A percentile compares a stretch with the other conserved stretches of the same genome.
Evolutionary conservation across 2,888 invertebrate species (phyloP).

Genomic region (Drosophila kuntzei): DNA sequence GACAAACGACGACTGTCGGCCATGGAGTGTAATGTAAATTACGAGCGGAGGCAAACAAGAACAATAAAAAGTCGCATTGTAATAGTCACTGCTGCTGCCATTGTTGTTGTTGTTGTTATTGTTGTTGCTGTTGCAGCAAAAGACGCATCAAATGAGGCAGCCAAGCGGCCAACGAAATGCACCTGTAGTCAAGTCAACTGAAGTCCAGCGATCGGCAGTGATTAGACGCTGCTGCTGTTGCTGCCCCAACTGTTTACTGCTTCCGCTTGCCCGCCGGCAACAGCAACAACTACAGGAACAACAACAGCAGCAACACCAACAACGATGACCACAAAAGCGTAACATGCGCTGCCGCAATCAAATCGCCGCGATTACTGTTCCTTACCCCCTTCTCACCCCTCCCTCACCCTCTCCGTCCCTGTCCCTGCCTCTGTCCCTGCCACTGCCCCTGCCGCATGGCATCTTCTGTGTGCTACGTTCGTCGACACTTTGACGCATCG

Average conservation of each 20-base stretch:
- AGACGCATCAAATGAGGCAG: slow-evolving; percentile 63
- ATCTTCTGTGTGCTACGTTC: slow-evolving; percentile 49
- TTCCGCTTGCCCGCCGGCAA: slow-evolving; percentile 61
- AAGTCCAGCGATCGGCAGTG: slow-evolving; percentile 52
- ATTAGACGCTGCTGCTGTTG: slow-evolving; percentile 44
- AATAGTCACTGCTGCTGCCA: slow-evolving; percentile 45
- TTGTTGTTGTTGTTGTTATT: slow-evolving; percentile 13
- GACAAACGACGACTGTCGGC: slow-evolving; percentile 70
- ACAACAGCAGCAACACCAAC: slow-evolving; percentile 38
- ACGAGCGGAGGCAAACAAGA: slow-evolving; percentile 64
- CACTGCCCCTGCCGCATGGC: background rate
- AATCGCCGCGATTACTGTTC: slow-evolving; percentile 42
- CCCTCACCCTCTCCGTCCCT: background rate
- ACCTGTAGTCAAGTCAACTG: slow-evolving; percentile 54
- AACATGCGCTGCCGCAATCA: slow-evolving; percentile 64
- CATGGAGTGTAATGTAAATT: slow-evolving; percentile 72
- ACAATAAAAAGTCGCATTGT: slow-evolving; percentile 73
- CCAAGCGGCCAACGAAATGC: slow-evolving; percentile 59
- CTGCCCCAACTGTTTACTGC: slow-evolving; percentile 70
- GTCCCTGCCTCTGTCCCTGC: background rate
- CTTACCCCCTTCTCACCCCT: background rate
- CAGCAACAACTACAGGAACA: slow-evolving; percentile 29
- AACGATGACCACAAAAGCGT: slow-evolving; percentile 71
- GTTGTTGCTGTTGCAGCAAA: slow-evolving; percentile 28
- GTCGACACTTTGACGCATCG: slow-evolving; percentile 79